phyloP scores from a whole-genome alignment of 1,140 invertebrate genomes.

The Alviniconcha marisindica region DNA sequence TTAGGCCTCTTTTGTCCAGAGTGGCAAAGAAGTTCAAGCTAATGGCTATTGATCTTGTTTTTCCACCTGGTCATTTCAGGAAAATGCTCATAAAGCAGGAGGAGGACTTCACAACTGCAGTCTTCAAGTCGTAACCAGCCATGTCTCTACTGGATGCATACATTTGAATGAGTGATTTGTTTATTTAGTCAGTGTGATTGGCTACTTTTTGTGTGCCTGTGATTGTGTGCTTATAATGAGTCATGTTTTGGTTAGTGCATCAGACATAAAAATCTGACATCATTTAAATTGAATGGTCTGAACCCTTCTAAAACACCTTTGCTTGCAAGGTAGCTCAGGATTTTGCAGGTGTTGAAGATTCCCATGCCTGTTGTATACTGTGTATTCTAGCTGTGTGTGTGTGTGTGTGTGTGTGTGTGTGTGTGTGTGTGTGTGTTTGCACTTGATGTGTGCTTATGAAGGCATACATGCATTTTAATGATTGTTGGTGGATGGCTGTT shows the following conservation, averaged over 20 bases:
- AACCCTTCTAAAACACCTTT: no score
- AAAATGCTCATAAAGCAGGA: conserved; percentile 33
- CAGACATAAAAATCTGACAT: not conserved
- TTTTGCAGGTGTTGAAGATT: no score
- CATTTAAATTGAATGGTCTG: no score
- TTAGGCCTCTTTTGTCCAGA: not conserved
- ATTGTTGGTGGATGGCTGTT: not conserved
- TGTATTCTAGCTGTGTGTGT: not conserved
- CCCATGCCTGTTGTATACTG: not conserved
- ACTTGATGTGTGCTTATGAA: not conserved
- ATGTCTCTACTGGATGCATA: not conserved
- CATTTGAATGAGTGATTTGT: not conserved
- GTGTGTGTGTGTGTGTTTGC: not conserved
- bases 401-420: not conserved
- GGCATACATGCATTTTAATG: not conserved
- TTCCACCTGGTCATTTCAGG: conserved; percentile 23
- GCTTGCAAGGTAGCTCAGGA: no score
- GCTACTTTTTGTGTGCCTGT: not conserved
- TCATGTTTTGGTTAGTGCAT: not conserved
- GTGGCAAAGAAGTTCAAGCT: no score
- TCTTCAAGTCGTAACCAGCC: conserved; percentile 7
- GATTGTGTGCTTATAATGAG: not conserved
- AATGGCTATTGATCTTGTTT: no score
- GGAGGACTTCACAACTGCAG: conserved; percentile 23
- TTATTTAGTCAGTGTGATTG: no score